Evolutionary conservation across 30 jellyfish, hydroid and myxozoan genomes (phyloP).

Genomic region (Thelohanellus kitauei): DNA sequence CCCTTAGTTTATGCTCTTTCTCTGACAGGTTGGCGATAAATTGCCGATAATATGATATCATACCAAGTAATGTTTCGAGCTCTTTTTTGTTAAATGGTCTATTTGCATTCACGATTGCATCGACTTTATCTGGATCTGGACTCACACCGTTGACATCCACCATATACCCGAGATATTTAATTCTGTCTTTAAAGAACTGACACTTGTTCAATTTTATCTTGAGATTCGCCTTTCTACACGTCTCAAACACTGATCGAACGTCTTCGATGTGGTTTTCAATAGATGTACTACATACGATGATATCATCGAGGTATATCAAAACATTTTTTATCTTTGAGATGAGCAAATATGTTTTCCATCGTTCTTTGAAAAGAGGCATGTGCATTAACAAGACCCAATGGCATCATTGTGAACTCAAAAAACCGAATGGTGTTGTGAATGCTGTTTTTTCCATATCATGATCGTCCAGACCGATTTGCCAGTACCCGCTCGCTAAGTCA

Average conservation of each 20-base stretch:
- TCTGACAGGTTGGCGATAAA: conserved; percentile 5
- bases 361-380: conserved; percentile 5
- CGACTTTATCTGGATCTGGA: conserved; percentile 12
- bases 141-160: conserved; percentile 4
- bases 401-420: conserved; percentile 6
- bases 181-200: conserved; percentile 10
- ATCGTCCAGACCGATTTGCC: conserved; percentile 12
- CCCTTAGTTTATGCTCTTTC: conserved; percentile 5
- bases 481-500: conserved; percentile 16
- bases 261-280: conserved; percentile 6
- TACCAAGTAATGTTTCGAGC: conserved; percentile 8
- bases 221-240: conserved; percentile 9
- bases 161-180: conserved; percentile 6
- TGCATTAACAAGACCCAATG: conserved; percentile 6
- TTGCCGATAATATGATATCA: conserved; percentile 10
- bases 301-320: conserved; percentile 16
- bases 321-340: conserved; percentile 15
- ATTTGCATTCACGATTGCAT: conserved; percentile 6
- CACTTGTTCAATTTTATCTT: conserved; percentile 13
- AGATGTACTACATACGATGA: conserved; percentile 11
- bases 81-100: conserved; percentile 6
- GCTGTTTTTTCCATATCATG: conserved; percentile 11
- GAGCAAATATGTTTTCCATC: conserved; percentile 7
- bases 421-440: conserved; percentile 5
- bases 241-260: conserved; percentile 6